These are phyloP conservation scores for Drosophila ercepeae DNA, from an alignment of 1,140 invertebrate species.

Conservation along the genomic window DNA sequence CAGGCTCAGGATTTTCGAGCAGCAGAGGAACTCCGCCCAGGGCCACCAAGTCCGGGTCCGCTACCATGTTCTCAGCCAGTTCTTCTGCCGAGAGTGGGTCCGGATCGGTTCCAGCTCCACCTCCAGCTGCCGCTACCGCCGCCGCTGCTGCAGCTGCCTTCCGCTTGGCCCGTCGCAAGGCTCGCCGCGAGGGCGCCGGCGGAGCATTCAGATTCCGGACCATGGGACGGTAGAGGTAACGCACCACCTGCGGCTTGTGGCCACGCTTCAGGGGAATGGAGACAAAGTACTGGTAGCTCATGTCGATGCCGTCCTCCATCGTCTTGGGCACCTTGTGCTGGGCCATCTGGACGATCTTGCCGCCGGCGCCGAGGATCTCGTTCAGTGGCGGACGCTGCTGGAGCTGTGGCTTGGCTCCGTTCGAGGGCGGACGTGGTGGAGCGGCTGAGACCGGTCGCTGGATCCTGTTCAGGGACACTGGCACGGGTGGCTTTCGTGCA, in stretches of 20 bases:
- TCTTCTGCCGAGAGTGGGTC: no score
- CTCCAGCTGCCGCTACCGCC: not conserved
- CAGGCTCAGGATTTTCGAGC: not conserved
- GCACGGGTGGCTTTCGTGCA: not conserved
- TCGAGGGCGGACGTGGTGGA: not conserved
- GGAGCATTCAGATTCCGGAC: constrained; percentile 37
- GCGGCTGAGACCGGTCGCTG: not conserved
- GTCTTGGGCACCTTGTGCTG: constrained; percentile 64
- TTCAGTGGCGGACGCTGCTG: not conserved
- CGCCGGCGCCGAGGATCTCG: not conserved
- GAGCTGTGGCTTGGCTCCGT: not conserved
- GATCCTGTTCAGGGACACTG: not conserved
- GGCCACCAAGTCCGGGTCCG: constrained; percentile 1
- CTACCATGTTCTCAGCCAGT: not conserved
- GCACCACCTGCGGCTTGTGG: constrained; percentile 43
- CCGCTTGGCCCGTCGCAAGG: not conserved
- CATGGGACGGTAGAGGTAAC: constrained; percentile 66
- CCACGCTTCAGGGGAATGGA: constrained; percentile 53
- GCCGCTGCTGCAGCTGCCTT: not conserved
- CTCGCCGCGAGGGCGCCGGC: not conserved
- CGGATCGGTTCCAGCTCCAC: not conserved
- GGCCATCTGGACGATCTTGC: constrained; percentile 35
- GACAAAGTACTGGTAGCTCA: constrained; percentile 68
- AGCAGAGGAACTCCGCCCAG: constrained; percentile 13
- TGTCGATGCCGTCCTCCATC: constrained; percentile 65